Percentiles rank a stretch among this genome's conserved stretches.
Conservation (phyloP, 1,140 invertebrate genomes). For the Brachionus rotundiformis region DNA sequence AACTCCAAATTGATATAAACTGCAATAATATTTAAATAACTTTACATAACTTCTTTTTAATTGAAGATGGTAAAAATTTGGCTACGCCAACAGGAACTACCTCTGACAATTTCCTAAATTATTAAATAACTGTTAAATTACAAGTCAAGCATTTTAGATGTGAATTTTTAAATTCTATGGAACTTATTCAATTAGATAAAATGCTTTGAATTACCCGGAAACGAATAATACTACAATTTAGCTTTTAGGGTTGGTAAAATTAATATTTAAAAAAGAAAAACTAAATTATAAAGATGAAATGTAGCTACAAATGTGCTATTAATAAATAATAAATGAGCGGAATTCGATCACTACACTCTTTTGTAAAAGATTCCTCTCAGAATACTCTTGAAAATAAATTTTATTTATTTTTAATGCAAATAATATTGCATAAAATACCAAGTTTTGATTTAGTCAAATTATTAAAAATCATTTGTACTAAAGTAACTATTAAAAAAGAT, state of each 20-base stretch:
- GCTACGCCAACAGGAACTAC: too few species aligned
- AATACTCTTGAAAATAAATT: neutral
- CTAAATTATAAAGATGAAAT: neutral
- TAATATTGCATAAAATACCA: too few species aligned
- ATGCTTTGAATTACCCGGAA: neutral
- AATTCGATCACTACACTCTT: neutral
- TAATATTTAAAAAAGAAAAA: conserved; percentile 12
- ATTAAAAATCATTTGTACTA: neutral
- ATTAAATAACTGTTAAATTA: too few species aligned
- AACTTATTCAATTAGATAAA: neutral
- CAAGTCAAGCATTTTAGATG: neutral
- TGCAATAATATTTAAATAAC: too few species aligned
- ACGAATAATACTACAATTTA: neutral
- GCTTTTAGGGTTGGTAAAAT: neutral
- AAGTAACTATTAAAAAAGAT: too few species aligned
- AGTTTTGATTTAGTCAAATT: neutral
- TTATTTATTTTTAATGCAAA: neutral
- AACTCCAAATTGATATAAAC: too few species aligned
- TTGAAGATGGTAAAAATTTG: too few species aligned
- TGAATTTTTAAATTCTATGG: neutral
- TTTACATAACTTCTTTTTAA: too few species aligned
- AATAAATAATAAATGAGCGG: neutral
- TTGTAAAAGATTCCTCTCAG: neutral
- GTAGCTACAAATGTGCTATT: neutral
- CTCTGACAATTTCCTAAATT: too few species aligned